Percentiles rank a stretch among this genome's conserved stretches.
phyloP scores from a whole-genome alignment of 2,113 vertebrate genomes.

The Damaliscus lunatus region DNA sequence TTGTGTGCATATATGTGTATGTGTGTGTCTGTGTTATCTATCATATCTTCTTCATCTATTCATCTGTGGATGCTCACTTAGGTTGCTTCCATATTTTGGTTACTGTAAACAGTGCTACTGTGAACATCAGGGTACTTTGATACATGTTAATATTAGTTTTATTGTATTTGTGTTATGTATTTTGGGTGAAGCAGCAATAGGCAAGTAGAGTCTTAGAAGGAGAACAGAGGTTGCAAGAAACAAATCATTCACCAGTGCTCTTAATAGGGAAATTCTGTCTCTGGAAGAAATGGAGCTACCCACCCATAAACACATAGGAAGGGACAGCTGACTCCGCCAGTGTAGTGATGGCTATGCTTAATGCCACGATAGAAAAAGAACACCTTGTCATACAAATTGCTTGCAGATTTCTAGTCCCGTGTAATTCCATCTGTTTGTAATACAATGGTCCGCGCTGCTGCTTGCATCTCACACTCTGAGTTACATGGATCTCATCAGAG shows the following conservation, averaged over 20 bases:
- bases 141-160: slow-evolving; percentile 63
- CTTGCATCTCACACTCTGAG: neutral
- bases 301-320: slow-evolving; percentile 35
- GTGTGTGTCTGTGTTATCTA: neutral
- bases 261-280: slow-evolving; percentile 33
- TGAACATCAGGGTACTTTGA: neutral
- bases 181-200: slow-evolving; percentile 62
- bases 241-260: neutral
- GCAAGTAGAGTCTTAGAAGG: slow-evolving; percentile 52
- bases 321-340: slow-evolving; percentile 8
- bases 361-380: slow-evolving; percentile 22
- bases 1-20: fast-evolving
- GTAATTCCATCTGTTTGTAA: neutral
- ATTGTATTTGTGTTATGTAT: slow-evolving; percentile 53
- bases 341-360: neutral
- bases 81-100: neutral
- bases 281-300: slow-evolving; percentile 49
- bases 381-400: neutral
- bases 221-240: neutral
- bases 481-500: neutral
- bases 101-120: neutral
- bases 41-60: neutral
- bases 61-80: neutral
- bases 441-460: neutral
- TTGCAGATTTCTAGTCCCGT: neutral